Base-by-base conservation (phyloP, 2,113 vertebrate genomes). In the Halcyon senegalensis region DNA sequence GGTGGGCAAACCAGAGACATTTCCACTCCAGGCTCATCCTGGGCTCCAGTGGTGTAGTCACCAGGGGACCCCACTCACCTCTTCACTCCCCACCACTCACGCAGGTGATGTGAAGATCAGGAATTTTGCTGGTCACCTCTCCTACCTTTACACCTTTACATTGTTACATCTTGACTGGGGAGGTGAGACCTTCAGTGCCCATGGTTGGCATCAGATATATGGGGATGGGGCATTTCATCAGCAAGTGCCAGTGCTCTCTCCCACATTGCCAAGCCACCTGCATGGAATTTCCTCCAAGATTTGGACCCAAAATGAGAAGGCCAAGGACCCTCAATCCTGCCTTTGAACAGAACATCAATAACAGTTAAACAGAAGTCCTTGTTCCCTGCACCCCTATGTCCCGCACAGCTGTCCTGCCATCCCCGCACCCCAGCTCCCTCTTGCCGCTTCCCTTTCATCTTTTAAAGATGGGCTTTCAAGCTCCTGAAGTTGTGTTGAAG, bases 31-130 rank as follows among this genome's bases (percentile, higher is more conserved):
- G n/a, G 13, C 2, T 28, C 4, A 60, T 16, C 30, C 24, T 4
- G 8, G 41, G 44, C 46, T 73, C 35, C 73, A 77, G 31, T 0
- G 0, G 2, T 35, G 59, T 0, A 2, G 13, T 41, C 48, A 51
- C 11, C 10, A 7, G 13, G 25, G 13, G 44, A 46, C 3, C 2
- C 25, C 39, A 31, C 23, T 56, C 30, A 44, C 28, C 41, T 41
- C 48, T 66, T 63, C 7, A 2, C 62, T 79, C 48, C 37, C 33
- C 21, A 80, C 5, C 23, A 4, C 33, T 56, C 1, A 1, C 9
- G 33, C 66, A 56, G 70, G 41, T 31, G 56, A 73, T 3, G 4
- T 1, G 16, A 46, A 88, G 14, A 46, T 28, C 33, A 20, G 33
- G 3, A 4, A 24, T n/a, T 50, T 41, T 68, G 9, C 53, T 62